Percentiles rank a stretch among this genome's conserved stretches.
These are phyloP conservation scores for Solen grandis DNA, from an alignment of 1,140 invertebrate genomes.

Conservation along the genomic window DNA sequence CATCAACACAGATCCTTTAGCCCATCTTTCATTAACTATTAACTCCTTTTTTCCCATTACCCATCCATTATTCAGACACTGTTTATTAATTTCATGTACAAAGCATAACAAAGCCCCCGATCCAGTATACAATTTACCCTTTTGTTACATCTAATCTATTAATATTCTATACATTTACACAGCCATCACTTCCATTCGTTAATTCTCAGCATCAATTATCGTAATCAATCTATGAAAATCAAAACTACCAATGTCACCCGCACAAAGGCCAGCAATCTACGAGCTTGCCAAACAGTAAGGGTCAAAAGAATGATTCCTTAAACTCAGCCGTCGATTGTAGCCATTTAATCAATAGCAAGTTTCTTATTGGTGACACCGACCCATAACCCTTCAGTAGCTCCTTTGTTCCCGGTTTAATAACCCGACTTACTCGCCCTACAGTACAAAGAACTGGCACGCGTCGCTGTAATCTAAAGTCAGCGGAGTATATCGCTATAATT, in stretches of 20 bases:
- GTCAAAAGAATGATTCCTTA: constrained; percentile 56
- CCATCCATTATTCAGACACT: no score
- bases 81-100: no score
- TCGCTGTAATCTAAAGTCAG: constrained; percentile 49
- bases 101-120: no score
- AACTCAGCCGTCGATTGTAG: constrained; percentile 21
- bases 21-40: no score
- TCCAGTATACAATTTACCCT: no score
- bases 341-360: constrained; percentile 51
- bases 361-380: constrained; percentile 50
- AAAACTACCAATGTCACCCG: constrained; percentile 43
- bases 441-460: constrained; percentile 46
- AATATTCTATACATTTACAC: constrained; percentile 50
- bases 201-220: constrained; percentile 50
- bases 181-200: constrained; percentile 21
- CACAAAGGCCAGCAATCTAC: constrained; percentile 47
- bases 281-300: constrained; percentile 40
- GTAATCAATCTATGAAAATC: constrained; percentile 56
- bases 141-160: no score
- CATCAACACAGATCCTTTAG: no score
- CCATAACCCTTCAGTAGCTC: constrained; percentile 36
- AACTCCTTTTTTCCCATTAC: no score
- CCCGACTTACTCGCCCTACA: constrained; percentile 17
- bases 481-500: constrained; percentile 51
- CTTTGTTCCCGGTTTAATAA: constrained; percentile 55